Evolutionary conservation across 2,888 invertebrate genomes (phyloP).

Genomic region (Eudasyphora cyanicolor): DNA sequence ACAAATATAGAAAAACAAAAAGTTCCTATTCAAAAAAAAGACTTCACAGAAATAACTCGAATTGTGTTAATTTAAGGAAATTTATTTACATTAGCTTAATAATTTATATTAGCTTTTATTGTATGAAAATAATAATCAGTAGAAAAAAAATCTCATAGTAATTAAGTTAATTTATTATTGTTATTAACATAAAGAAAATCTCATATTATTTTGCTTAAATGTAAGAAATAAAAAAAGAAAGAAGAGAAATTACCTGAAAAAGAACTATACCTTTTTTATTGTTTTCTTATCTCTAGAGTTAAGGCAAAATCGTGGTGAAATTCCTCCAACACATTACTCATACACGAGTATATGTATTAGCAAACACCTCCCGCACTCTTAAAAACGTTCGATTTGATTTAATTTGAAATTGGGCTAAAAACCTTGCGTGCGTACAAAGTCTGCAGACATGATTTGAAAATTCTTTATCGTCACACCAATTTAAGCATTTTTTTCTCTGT

Average conservation of each 20-base stretch:
- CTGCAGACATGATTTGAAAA: neutral
- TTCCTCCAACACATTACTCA: constrained; percentile 38
- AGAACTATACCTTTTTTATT: neutral
- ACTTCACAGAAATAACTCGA: constrained; percentile 44
- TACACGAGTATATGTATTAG: constrained; percentile 9
- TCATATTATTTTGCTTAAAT: neutral
- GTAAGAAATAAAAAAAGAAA: neutral
- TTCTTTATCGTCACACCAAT: neutral
- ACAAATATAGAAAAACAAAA: neutral
- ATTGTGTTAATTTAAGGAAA: constrained; percentile 41
- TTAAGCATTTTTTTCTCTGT: neutral
- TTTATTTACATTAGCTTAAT: neutral
- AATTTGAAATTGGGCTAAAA: neutral
- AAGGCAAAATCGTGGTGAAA: constrained; percentile 36
- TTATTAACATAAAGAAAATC: neutral
- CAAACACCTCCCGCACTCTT: no score
- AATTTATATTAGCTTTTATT: neutral
- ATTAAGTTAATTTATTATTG: constrained; percentile 11
- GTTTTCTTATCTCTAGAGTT: neutral
- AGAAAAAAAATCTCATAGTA: constrained; percentile 54
- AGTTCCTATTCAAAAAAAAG: neutral
- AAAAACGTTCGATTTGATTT: neutral
- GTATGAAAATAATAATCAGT: neutral
- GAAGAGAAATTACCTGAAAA: neutral
- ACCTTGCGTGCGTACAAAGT: constrained; percentile 13